Evolutionary conservation across 1,140 invertebrate genomes (phyloP).

Genomic region (Drosophila nannoptera): DNA sequence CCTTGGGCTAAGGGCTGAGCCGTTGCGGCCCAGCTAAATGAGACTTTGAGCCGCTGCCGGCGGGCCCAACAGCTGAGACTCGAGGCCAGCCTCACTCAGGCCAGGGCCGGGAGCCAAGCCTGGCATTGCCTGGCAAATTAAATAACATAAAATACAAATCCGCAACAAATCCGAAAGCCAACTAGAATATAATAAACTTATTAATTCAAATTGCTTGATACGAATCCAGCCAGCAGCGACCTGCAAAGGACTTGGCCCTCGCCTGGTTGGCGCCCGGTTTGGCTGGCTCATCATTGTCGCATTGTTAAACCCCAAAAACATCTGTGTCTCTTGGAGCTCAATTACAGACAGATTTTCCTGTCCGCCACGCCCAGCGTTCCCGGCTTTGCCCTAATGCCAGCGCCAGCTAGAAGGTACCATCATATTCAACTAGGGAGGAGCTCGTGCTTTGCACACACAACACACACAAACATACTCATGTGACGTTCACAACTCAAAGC

Average conservation of each 20-base stretch:
- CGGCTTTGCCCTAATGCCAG: background rate
- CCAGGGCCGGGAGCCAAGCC: background rate
- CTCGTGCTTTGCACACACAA: background rate
- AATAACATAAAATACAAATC: constrained; percentile 72
- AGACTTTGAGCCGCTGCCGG: constrained; percentile 61
- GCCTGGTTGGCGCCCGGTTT: background rate
- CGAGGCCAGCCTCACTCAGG: constrained; percentile 18
- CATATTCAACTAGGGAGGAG: constrained; percentile 5
- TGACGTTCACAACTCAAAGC: no score
- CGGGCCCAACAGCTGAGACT: constrained; percentile 54
- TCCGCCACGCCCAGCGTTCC: background rate
- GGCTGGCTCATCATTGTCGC: constrained; percentile 57
- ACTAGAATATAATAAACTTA: constrained; percentile 67
- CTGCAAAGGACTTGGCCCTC: background rate
- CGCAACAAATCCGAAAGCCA: constrained; percentile 42
- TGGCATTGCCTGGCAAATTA: constrained; percentile 48
- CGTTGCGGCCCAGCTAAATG: constrained; percentile 45
- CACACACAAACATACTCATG: background rate
- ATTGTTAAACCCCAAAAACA: constrained; percentile 55
- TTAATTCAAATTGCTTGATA: constrained; percentile 60
- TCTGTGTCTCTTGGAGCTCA: constrained; percentile 49
- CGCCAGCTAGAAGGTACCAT: background rate
- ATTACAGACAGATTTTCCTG: constrained; percentile 48
- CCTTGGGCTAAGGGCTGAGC: constrained; percentile 14
- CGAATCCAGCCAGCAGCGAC: constrained; percentile 28